phyloP scores from a whole-genome alignment of 2,797 vertebrate species.

The Erpetoichthys calabaricus region DNA sequence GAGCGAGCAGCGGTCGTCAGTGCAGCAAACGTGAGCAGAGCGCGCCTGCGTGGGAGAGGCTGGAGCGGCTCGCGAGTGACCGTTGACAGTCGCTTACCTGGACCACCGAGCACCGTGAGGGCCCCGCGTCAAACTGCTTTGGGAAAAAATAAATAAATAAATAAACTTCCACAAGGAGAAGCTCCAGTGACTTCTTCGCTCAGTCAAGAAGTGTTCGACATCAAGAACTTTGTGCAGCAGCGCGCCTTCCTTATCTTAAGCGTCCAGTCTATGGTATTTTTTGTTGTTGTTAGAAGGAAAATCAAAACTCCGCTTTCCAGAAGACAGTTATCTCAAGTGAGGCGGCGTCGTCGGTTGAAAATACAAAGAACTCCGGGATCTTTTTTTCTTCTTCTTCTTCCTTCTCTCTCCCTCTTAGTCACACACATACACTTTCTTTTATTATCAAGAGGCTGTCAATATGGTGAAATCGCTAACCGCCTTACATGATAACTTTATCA shows the following conservation, averaged over 20 bases:
- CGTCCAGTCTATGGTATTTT: no score
- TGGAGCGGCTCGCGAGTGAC: no score
- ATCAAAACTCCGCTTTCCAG: no score
- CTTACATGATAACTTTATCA: conserved; percentile 35
- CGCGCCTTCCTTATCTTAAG: no score
- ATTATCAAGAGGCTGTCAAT: conserved; percentile 21
- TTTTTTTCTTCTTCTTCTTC: neutral
- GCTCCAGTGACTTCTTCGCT: conserved; percentile 11
- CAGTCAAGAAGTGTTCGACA: no score
- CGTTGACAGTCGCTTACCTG: neutral
- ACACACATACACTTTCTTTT: conserved; percentile 10
- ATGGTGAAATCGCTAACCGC: conserved; percentile 25
- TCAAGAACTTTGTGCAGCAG: no score
- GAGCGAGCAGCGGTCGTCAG: no score
- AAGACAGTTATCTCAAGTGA: no score
- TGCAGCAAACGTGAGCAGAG: no score
- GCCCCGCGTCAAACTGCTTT: no score
- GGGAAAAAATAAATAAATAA: conserved; percentile 14
- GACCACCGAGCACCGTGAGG: neutral
- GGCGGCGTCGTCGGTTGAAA: neutral
- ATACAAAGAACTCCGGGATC: neutral
- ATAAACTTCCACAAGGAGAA: conserved; percentile 18
- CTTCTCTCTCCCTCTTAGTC: conserved; percentile 8
- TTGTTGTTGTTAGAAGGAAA: no score
- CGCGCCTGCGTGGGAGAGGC: no score